These are phyloP conservation scores for Beris morrisii DNA, from an alignment of 2,888 invertebrate genomes.

Conservation along the genomic window DNA sequence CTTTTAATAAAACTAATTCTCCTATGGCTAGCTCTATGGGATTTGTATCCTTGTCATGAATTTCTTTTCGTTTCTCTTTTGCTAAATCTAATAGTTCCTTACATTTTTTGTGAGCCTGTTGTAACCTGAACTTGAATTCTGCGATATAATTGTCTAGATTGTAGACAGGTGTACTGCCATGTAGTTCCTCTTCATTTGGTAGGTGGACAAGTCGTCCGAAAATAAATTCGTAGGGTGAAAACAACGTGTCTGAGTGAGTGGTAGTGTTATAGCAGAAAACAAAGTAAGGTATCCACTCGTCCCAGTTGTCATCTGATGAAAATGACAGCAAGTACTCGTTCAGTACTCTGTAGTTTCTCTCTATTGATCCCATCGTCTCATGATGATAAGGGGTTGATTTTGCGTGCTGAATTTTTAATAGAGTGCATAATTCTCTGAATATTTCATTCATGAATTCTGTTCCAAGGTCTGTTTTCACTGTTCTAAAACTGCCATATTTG, in stretches of 20 bases:
- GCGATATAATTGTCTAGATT: neutral
- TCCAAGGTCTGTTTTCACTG: constrained; percentile 2
- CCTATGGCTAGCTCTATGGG: neutral
- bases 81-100: neutral
- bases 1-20: constrained; percentile 10
- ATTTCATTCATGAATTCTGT: neutral
- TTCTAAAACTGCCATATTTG: neutral
- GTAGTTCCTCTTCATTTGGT: neutral
- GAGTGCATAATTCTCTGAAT: constrained; percentile 12
- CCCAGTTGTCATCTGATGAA: neutral
- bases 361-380: constrained; percentile 12
- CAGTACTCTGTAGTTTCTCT: constrained; percentile 6
- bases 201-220: neutral
- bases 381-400: constrained; percentile 24
- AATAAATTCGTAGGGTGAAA: constrained; percentile 2
- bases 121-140: constrained; percentile 1
- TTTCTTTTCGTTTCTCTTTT: constrained; percentile 3
- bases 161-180: neutral
- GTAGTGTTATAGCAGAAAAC: constrained; percentile 5
- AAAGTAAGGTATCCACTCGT: neutral
- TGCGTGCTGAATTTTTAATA: constrained; percentile 13
- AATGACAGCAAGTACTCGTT: constrained; percentile 8
- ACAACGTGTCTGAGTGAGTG: neutral
- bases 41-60: neutral
- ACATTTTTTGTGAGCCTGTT: constrained; percentile 5